A percentile compares a stretch with the other conserved stretches of the same genome.
Conservation (phyloP, 2,888 invertebrate genomes). For the Glaucopsyche alexis region DNA sequence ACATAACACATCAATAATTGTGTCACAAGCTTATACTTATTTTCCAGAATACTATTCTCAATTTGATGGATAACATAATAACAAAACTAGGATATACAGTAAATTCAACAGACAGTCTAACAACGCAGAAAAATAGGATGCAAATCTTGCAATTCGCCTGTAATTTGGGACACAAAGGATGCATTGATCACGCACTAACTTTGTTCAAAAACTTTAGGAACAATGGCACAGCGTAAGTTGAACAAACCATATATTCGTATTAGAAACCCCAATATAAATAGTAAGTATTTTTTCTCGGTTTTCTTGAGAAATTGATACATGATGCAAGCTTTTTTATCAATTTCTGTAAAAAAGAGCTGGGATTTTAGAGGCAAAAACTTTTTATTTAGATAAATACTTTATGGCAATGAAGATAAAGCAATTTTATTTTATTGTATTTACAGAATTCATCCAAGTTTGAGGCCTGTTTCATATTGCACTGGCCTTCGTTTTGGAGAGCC, state of each 20-base stretch:
- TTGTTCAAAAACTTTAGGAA: conserved; percentile 53
- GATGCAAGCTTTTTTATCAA: too few relatives aligned
- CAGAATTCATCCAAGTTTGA: conserved; percentile 66
- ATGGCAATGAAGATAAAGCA: too few relatives aligned
- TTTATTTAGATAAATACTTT: too few relatives aligned
- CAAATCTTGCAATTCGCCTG: conserved; percentile 83
- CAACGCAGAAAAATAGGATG: conserved; percentile 79
- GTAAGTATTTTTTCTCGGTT: too few relatives aligned
- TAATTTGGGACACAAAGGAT: conserved; percentile 77
- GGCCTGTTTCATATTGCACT: conserved; percentile 82
- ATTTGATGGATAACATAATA: conserved; percentile 57
- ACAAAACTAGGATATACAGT: conserved; percentile 70
- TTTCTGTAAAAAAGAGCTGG: too few relatives aligned
- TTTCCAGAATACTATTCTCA: conserved; percentile 52
- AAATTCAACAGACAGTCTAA: conserved; percentile 55
- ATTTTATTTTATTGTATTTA: conserved; percentile 22
- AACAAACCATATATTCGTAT: not conserved
- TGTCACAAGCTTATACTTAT: not conserved
- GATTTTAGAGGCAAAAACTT: too few relatives aligned
- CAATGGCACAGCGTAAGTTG: conserved; percentile 57
- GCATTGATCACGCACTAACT: conserved; percentile 58
- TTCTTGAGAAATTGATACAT: too few relatives aligned
- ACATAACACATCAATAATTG: too few relatives aligned
- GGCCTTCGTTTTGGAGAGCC: conserved; percentile 79
- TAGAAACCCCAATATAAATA: not conserved